phyloP scores from a whole-genome alignment of 2,113 vertebrate species.

The Pseudorectes ferrugineus region DNA sequence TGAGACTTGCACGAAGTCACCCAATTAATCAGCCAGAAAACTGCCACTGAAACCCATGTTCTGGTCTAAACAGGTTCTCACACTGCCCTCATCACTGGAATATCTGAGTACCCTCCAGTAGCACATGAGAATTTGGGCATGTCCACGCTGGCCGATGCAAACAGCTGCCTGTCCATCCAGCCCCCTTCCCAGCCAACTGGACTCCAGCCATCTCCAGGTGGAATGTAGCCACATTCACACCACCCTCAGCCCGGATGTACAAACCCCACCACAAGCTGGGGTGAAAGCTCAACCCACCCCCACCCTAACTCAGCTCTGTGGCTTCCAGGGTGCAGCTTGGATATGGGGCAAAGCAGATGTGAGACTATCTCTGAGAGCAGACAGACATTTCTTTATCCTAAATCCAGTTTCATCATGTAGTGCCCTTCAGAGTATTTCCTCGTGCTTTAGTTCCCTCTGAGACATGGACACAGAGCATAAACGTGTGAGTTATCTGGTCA shows the following conservation, averaged over 20 bases:
- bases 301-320: not conserved
- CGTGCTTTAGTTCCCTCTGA: not conserved
- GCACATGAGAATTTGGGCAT: not conserved
- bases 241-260: not conserved
- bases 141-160: not conserved
- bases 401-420: not conserved
- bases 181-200: conserved; percentile 11
- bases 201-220: not conserved
- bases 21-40: conserved; percentile 48
- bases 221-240: not conserved
- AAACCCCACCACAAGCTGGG: not conserved
- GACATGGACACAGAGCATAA: not conserved
- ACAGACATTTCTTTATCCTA: not conserved
- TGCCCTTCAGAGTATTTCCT: not conserved
- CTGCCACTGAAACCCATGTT: conserved; percentile 56
- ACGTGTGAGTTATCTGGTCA: not conserved
- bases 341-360: not conserved
- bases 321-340: not conserved
- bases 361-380: not conserved
- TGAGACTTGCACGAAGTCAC: conserved; percentile 42
- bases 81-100: conserved; percentile 26
- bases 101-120: conserved; percentile 20
- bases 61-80: conserved; percentile 55
- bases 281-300: not conserved
- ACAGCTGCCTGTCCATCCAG: conserved; percentile 14